Conservation (phyloP, 2,113 vertebrate genomes). For the Phocoena sinus region DNA sequence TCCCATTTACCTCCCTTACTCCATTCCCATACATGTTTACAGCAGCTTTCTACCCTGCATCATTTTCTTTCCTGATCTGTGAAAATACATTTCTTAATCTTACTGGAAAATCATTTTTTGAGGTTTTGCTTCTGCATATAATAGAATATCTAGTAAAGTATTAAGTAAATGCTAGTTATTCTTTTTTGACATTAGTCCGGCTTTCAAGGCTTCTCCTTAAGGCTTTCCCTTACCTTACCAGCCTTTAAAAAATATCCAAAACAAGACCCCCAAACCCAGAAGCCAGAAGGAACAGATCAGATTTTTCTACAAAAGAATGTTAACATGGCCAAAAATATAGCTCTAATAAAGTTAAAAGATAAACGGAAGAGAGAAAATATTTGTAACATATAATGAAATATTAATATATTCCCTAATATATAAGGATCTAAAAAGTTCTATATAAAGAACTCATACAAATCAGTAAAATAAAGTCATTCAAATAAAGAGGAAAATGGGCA, state of each 20-base stretch:
- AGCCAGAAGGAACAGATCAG: not conserved
- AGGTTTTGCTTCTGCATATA: not conserved
- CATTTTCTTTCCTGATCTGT: not conserved
- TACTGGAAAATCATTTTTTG: not conserved
- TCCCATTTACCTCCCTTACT: not conserved
- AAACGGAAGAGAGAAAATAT: conserved; percentile 10
- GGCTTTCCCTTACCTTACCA: not conserved
- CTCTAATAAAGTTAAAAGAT: not conserved
- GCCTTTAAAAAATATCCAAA: not conserved
- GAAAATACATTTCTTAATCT: not conserved
- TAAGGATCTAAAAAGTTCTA: not conserved
- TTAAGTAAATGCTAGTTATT: not conserved
- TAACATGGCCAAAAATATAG: not conserved
- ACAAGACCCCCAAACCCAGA: not conserved
- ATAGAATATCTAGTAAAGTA: not conserved
- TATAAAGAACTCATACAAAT: not conserved
- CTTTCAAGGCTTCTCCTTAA: not conserved
- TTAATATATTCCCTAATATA: not conserved
- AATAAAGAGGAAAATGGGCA: not conserved
- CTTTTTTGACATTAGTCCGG: not conserved
- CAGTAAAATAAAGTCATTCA: not conserved
- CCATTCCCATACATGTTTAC: not conserved
- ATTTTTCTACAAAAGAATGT: conserved; percentile 12
- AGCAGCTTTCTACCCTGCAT: not conserved
- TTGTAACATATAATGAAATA: not conserved